A percentile compares a stretch with the other conserved stretches of the same genome.
These are phyloP conservation scores for Listrodromus nycthemerus DNA, from an alignment of 2,888 invertebrate genomes.

Conservation along the genomic window DNA sequence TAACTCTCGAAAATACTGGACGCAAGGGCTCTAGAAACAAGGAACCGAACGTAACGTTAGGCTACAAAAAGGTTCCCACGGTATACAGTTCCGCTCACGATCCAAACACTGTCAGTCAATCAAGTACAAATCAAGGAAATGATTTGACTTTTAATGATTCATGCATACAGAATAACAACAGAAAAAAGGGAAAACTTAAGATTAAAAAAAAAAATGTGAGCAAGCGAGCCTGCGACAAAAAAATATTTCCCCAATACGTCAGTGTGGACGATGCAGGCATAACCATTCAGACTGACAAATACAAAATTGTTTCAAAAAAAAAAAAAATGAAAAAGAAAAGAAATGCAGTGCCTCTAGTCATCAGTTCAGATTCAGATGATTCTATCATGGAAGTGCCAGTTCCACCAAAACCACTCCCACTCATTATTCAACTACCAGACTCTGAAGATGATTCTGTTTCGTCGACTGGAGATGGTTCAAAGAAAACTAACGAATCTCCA, in stretches of 20 bases:
- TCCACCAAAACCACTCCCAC: slow-evolving; percentile 80
- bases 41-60: neutral
- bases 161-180: neutral
- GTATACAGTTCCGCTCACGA: fast-evolving
- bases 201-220: neutral
- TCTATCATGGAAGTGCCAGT: slow-evolving; percentile 82
- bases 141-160: neutral
- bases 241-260: neutral
- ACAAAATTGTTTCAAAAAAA: slow-evolving; percentile 52
- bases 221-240: slow-evolving; percentile 1
- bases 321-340: slow-evolving; percentile 38
- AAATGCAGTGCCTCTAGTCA: slow-evolving; percentile 31
- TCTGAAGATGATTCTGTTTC: slow-evolving; percentile 72
- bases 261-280: neutral
- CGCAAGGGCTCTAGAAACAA: neutral
- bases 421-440: slow-evolving; percentile 77
- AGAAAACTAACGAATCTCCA: neutral
- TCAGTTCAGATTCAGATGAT: slow-evolving; percentile 75
- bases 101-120: no score
- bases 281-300: slow-evolving; percentile 60
- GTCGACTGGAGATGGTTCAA: slow-evolving; percentile 30
- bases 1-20: neutral
- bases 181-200: neutral
- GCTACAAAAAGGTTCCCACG: neutral
- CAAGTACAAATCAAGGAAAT: neutral